Evolutionary conservation across 2,113 vertebrate species (phyloP).

Genomic region (Myrmecophaga tridactyla): DNA sequence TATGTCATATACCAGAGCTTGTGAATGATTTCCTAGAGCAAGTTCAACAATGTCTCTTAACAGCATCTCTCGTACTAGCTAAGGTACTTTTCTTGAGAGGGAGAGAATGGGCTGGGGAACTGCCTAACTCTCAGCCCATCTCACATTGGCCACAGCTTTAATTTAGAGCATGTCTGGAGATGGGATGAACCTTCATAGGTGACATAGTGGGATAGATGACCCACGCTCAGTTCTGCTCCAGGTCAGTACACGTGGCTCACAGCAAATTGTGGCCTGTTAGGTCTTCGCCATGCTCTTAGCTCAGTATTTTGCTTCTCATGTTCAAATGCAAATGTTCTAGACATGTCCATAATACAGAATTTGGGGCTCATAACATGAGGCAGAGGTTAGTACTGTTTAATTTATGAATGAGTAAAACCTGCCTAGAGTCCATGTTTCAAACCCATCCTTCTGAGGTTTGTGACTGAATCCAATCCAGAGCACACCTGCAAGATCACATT

Average conservation of each 20-base stretch:
- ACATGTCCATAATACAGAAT: not conserved
- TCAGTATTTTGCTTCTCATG: not conserved
- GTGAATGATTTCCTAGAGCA: not conserved
- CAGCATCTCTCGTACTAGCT: not conserved
- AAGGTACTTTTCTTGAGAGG: not conserved
- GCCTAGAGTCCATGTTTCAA: not conserved
- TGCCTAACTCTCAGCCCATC: too few relatives aligned
- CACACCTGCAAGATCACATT: not conserved
- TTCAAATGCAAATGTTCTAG: not conserved
- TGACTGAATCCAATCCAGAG: not conserved
- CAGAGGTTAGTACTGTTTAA: not conserved
- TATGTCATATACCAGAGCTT: not conserved
- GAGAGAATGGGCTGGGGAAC: not conserved
- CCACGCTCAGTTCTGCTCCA: not conserved
- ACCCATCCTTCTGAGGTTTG: not conserved
- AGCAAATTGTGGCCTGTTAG: not conserved
- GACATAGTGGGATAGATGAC: not conserved
- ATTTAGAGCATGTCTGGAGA: not conserved
- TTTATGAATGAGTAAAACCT: constrained; percentile 6
- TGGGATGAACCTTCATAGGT: not conserved
- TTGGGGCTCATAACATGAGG: not conserved
- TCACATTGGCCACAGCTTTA: not conserved
- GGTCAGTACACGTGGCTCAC: accelerated
- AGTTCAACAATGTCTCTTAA: not conserved
- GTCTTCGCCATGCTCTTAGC: not conserved